Conservation (phyloP, 2,113 vertebrate genomes). For the Amazona guildingii region DNA sequence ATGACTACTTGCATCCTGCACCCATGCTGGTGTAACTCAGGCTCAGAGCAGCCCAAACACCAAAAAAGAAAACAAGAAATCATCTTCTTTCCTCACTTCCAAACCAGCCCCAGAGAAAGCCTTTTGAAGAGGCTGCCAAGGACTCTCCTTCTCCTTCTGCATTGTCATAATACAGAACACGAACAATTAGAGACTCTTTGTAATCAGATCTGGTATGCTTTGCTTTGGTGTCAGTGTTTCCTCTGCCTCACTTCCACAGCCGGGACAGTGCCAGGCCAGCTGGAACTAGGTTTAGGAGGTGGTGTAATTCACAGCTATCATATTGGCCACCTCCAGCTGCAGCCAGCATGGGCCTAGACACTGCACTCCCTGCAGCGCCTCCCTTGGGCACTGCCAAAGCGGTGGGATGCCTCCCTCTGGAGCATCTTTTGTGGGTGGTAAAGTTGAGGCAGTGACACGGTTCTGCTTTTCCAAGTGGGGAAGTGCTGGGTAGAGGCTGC, state of each 20-base stretch:
- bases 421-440: not conserved
- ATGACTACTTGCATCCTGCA: not conserved
- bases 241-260: not conserved
- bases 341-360: not conserved
- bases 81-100: not conserved
- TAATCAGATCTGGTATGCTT: not conserved
- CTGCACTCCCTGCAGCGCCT: not conserved
- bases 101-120: not conserved
- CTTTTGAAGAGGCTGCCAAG: conserved; percentile 3
- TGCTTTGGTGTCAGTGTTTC: conserved; percentile 16
- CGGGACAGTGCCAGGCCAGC: fast-evolving
- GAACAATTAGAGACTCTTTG: conserved; percentile 50
- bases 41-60: conserved; percentile 4
- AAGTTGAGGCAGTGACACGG: not conserved
- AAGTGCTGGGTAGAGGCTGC: not conserved
- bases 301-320: not conserved
- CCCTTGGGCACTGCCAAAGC: fast-evolving
- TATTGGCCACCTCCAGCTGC: not conserved
- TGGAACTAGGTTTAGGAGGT: not conserved
- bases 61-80: not conserved
- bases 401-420: not conserved
- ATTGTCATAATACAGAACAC: not conserved
- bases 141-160: conserved; percentile 27
- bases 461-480: not conserved
- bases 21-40: not conserved